A percentile compares a stretch with the other conserved stretches of the same genome.
phyloP scores from a whole-genome alignment of 2,888 invertebrate genomes.

The Agrochola lota region DNA sequence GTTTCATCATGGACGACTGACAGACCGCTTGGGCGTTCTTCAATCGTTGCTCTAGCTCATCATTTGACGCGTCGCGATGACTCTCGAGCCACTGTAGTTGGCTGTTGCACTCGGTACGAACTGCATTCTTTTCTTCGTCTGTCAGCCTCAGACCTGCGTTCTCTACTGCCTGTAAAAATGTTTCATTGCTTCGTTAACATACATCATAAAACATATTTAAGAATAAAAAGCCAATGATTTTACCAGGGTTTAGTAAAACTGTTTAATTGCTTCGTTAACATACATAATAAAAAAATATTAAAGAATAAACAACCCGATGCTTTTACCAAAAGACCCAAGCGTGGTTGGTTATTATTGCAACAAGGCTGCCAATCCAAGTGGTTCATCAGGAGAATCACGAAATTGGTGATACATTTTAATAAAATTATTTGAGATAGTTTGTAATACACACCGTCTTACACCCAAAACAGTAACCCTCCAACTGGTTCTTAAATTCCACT shows the following conservation, averaged over 20 bases:
- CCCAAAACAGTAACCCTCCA: slow-evolving; percentile 94
- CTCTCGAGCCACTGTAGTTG: slow-evolving; percentile 95
- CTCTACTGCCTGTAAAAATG: slow-evolving; percentile 90
- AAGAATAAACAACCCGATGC: not conserved
- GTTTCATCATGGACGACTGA: slow-evolving; percentile 95
- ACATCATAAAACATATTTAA: too few relatives aligned
- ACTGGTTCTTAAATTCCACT: slow-evolving; percentile 93
- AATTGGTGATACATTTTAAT: not conserved
- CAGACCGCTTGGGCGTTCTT: slow-evolving; percentile 94
- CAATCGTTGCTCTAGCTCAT: slow-evolving; percentile 94
- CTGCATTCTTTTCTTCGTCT: slow-evolving; percentile 93
- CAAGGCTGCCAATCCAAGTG: not conserved
- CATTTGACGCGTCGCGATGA: slow-evolving; percentile 94
- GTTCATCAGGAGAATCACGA: not conserved
- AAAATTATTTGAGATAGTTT: not conserved
- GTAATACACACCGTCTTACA: slow-evolving; percentile 81
- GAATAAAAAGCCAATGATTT: too few relatives aligned
- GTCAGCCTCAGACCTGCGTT: slow-evolving; percentile 92
- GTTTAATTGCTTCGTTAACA: too few relatives aligned
- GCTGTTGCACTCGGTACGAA: slow-evolving; percentile 92
- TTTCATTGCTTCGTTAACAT: too few relatives aligned
- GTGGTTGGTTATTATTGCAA: slow-evolving; percentile 8
- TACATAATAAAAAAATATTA: too few relatives aligned
- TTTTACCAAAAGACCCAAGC: not conserved
- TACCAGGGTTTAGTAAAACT: too few relatives aligned